Percentiles rank a stretch among this genome's conserved stretches.
Conservation (phyloP, 2,113 vertebrate genomes). For the Erythrocercus mccallii region DNA sequence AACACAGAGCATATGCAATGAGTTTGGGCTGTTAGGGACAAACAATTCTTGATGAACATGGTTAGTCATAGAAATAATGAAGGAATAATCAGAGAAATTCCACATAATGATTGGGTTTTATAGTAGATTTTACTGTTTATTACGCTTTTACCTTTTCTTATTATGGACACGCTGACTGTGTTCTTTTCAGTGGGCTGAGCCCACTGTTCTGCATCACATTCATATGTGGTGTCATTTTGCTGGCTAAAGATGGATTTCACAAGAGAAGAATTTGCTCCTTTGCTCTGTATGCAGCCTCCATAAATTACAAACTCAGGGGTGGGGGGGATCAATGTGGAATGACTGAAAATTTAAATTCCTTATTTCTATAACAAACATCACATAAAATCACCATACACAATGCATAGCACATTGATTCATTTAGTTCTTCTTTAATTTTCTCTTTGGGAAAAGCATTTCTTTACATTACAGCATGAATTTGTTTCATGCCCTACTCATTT, state of each 20-base stretch:
- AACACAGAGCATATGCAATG: not conserved
- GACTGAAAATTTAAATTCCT: slow-evolving; percentile 57
- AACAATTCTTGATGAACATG: not conserved
- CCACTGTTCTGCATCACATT: slow-evolving; percentile 39
- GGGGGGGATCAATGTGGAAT: slow-evolving; percentile 50
- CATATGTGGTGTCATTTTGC: slow-evolving; percentile 10
- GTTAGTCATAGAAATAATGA: not conserved
- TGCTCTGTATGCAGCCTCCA: not conserved
- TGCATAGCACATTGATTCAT: slow-evolving; percentile 78
- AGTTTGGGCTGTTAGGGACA: not conserved
- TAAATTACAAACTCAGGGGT: slow-evolving; percentile 18
- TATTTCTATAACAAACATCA: slow-evolving; percentile 71
- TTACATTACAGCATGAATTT: slow-evolving; percentile 79
- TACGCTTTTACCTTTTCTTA: not conserved
- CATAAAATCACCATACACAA: slow-evolving; percentile 73
- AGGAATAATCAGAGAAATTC: not conserved
- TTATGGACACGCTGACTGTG: slow-evolving; percentile 16
- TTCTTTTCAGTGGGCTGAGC: slow-evolving; percentile 61
- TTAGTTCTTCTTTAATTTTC: slow-evolving; percentile 76
- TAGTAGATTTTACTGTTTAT: slow-evolving; percentile 7
- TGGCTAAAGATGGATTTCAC: not conserved
- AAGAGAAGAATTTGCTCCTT: slow-evolving; percentile 24
- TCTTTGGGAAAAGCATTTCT: slow-evolving; percentile 75
- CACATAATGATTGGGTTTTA: not conserved
- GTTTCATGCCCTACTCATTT: slow-evolving; percentile 79